These are phyloP conservation scores for Gymnarchus niloticus DNA, from an alignment of 2,113 vertebrate genomes.

Conservation along the genomic window DNA sequence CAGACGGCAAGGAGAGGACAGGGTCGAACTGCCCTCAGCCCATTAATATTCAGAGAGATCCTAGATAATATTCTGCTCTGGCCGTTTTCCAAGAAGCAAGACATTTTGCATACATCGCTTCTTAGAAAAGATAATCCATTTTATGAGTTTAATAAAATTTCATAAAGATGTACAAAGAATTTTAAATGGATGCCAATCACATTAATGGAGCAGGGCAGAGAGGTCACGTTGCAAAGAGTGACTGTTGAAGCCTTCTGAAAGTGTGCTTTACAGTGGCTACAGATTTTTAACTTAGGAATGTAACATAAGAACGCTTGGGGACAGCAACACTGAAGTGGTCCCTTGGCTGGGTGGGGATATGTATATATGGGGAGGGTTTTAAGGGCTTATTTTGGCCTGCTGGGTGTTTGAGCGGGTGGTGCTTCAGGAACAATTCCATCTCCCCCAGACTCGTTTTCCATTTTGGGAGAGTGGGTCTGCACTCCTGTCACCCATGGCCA, in stretches of 20 bases:
- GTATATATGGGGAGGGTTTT: conserved; percentile 2
- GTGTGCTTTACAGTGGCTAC: neutral
- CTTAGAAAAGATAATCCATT: conserved; percentile 32
- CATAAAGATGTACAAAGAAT: conserved; percentile 34
- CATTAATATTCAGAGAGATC: conserved; percentile 28
- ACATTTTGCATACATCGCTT: conserved; percentile 27
- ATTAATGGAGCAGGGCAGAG: conserved; percentile 26
- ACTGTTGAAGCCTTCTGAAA: neutral
- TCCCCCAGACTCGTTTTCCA: neutral
- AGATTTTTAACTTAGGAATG: neutral
- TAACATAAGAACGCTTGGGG: neutral
- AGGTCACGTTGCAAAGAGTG: conserved; percentile 10
- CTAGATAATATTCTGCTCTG: conserved; percentile 21
- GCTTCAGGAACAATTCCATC: neutral
- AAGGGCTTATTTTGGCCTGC: conserved; percentile 24
- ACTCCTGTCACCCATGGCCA: conserved; percentile 55
- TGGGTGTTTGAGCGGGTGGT: neutral
- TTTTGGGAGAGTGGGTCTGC: conserved; percentile 42
- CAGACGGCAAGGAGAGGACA: neutral
- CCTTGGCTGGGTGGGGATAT: neutral
- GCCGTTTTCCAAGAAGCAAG: conserved; percentile 24
- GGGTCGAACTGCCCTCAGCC: conserved; percentile 1
- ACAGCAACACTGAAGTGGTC: neutral
- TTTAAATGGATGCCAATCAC: conserved; percentile 31
- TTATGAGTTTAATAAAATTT: conserved; percentile 37